A percentile compares a stretch with the other conserved stretches of the same genome.
Evolutionary conservation across 2,888 invertebrate genomes (phyloP).

Genomic region (Drosophila merina): DNA sequence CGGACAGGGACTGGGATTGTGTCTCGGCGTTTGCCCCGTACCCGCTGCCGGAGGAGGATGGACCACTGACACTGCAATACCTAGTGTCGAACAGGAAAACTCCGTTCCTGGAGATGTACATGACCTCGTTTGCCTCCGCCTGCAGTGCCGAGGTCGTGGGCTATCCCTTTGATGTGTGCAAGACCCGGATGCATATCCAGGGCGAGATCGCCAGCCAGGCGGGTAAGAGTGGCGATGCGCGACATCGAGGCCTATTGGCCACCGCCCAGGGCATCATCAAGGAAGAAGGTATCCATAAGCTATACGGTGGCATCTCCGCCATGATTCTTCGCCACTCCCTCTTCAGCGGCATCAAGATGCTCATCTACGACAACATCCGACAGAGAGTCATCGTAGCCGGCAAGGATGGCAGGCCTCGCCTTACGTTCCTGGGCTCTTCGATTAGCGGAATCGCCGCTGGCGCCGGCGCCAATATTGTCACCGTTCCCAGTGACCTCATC

Average conservation of each 20-base stretch:
- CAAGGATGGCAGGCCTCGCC: not conserved
- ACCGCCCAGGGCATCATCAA: not conserved
- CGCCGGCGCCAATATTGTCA: constrained; percentile 13
- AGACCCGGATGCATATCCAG: constrained; percentile 25
- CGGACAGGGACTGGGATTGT: not conserved
- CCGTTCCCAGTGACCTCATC: constrained; percentile 94
- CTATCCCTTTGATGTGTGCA: constrained; percentile 52
- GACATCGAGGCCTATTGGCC: not conserved
- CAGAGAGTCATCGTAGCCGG: not conserved
- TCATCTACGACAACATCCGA: not conserved
- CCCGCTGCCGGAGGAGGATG: not conserved
- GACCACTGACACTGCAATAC: not conserved
- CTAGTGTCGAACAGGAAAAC: not conserved
- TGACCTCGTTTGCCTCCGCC: constrained; percentile 4
- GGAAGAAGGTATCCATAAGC: constrained; percentile 1
- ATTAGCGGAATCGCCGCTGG: not conserved
- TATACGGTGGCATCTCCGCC: constrained; percentile 51
- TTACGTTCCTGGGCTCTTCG: not conserved
- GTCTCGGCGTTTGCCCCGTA: not conserved
- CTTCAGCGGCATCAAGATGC: constrained; percentile 22
- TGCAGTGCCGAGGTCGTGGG: constrained; percentile 28
- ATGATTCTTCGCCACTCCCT: constrained; percentile 48
- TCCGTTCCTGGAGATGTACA: not conserved
- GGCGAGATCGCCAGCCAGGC: not conserved
- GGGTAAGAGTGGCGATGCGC: not conserved